Evolutionary conservation across 1,140 invertebrate genomes (phyloP).

Genomic region (Anastrepha ludens): DNA sequence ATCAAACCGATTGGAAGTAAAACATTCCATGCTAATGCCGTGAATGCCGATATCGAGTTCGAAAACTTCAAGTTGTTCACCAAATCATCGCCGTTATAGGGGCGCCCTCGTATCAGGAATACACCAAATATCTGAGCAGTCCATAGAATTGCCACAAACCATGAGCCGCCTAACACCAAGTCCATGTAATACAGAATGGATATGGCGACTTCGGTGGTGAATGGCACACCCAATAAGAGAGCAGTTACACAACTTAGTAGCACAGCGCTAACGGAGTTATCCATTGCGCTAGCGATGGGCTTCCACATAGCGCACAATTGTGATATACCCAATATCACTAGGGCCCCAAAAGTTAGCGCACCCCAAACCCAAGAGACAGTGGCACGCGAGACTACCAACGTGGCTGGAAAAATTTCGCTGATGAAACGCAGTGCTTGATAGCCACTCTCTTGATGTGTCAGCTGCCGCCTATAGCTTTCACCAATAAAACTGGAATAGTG

Average conservation of each 20-base stretch:
- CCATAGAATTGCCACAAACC: slow-evolving; percentile 90
- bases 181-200: slow-evolving; percentile 90
- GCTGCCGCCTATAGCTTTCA: slow-evolving; percentile 72
- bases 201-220: slow-evolving; percentile 92
- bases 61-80: slow-evolving; percentile 80
- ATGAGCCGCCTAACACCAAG: slow-evolving; percentile 86
- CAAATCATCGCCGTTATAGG: slow-evolving; percentile 88
- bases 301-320: slow-evolving; percentile 81
- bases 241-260: slow-evolving; percentile 89
- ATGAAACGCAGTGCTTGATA: slow-evolving; percentile 87
- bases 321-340: slow-evolving; percentile 90
- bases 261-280: slow-evolving; percentile 90
- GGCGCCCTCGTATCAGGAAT: slow-evolving; percentile 87
- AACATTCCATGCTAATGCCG: slow-evolving; percentile 93
- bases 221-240: slow-evolving; percentile 88
- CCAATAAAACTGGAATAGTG: slow-evolving; percentile 72
- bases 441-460: slow-evolving; percentile 77
- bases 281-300: slow-evolving; percentile 81
- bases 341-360: slow-evolving; percentile 88
- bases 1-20: slow-evolving; percentile 85
- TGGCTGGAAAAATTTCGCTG: slow-evolving; percentile 90
- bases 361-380: slow-evolving; percentile 82
- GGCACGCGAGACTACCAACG: slow-evolving; percentile 80
- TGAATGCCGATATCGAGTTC: slow-evolving; percentile 80
- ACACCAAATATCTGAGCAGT: slow-evolving; percentile 85